phyloP scores from a whole-genome alignment of 1,140 invertebrate species.

The Habropoda laboriosa region DNA sequence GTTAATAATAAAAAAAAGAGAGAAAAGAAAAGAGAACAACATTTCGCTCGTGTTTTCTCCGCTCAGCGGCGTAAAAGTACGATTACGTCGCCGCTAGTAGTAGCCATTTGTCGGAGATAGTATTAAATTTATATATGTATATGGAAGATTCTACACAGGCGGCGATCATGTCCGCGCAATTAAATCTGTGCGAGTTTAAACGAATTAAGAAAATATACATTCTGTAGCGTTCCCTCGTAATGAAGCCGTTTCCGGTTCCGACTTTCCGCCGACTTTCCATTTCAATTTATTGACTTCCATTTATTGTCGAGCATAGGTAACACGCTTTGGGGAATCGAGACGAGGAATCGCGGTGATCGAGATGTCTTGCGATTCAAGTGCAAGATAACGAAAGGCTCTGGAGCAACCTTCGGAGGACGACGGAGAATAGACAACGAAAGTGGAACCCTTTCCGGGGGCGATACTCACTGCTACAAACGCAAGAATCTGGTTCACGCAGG shows the following conservation, averaged over 20 bases:
- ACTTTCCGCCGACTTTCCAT: background rate
- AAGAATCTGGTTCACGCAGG: background rate
- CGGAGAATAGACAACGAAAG: background rate
- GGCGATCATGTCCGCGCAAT: background rate
- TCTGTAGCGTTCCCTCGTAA: background rate
- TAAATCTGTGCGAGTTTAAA: constrained; percentile 27
- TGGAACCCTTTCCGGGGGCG: background rate
- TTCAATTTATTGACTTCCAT: background rate
- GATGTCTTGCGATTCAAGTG: background rate
- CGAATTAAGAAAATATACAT: constrained; percentile 41
- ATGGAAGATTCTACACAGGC: constrained; percentile 18
- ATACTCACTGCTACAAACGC: background rate
- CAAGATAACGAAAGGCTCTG: background rate
- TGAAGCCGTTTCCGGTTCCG: background rate
- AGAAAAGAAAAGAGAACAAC: background rate
- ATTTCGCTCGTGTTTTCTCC: constrained; percentile 17
- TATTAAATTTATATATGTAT: constrained; percentile 18
- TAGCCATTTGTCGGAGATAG: constrained; percentile 10
- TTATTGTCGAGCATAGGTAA: background rate
- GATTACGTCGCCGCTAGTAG: constrained; percentile 4
- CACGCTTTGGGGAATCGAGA: background rate
- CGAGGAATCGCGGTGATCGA: background rate
- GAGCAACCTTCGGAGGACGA: background rate
- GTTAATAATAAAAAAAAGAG: background rate
- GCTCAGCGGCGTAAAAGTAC: background rate